Base-by-base conservation (phyloP, 2,888 invertebrate genomes). In the Scaptomyza parva region DNA sequence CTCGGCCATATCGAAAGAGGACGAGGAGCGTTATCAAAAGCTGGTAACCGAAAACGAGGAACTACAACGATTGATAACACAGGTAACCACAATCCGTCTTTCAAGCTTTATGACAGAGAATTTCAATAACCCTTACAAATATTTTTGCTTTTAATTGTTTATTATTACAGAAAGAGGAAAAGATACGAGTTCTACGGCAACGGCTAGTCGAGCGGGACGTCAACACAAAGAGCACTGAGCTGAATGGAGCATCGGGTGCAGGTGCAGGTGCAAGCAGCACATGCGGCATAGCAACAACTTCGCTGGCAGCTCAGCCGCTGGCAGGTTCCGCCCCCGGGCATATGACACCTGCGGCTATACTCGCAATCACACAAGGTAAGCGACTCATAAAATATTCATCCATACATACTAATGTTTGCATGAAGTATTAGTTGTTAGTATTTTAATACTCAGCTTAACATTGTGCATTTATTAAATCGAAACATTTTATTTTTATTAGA, bases 1-100 rank as follows among this genome's bases (percentile, higher is more conserved):
- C 81, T 94, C 94, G 26, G 95, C 95, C 24, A 93, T 95, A 86
- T 96, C 96, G 28, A 96, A 96, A 81, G 98, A 98, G 88, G 98
- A 99, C 88, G 99, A 99, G 90, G 98, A 99, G 91, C 94, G 96
- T 71, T 98, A 98, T 92, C 96, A 97, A 88, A 97, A 97, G 89
- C 93, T 99, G 60, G 94, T 98, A 60, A 95, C 94, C 70, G 99
- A 99, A 93, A 99, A 99, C 92, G 98, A 98, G 90, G 98, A 99
- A 89, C 93, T 99, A 71, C 98, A 98, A 93, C 96, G 96, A 92
- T 95, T 98, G 82, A 98, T 99, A 90, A 95, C 96, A 78, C 96
- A 96, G 94, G 98, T 98, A 92, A 43, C 9, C 22, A 11, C 8
- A 24, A 12, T 14, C 7, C 1, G 2, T 24, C 24, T 24, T 2